Evolutionary conservation across 1,140 invertebrate genomes (phyloP), one percentile per base, ranked within the genome.

Genomic region (Panulirus ornatus): DNA sequence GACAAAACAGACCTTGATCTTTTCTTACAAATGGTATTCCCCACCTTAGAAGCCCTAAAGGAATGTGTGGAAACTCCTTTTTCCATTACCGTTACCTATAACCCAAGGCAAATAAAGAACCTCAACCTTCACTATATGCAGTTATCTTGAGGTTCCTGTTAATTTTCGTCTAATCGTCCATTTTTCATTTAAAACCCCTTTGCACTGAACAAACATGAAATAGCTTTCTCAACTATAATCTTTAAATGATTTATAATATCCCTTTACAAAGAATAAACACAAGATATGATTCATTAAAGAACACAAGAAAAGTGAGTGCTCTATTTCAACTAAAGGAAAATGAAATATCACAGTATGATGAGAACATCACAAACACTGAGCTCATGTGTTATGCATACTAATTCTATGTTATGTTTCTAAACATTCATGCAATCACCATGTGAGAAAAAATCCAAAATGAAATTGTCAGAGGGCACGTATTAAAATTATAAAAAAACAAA

Each of bases 341-440:
- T 36, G 70, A 88, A 76, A 34, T 87, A 76, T 78, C 71, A 87
- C 84, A 87, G 81, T 70, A 78, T 36, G 44, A 78, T 78, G 75
- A 85, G 66, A 83, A 75, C 66, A 71, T 47, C 63, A 85, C 83
- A 85, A 51, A 47, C 83, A 75, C 83, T 85, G 83, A 85, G 47
- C 83, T 75, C 58, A 47, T n/a, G 66, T 66, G 30, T 58, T 85
- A 54, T 73, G 47, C 83, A 75, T 42, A 73, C 83, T 54, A 85
- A 19, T 79, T 27, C 38, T 73, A 75, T 71, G 44, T 75, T 85
- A 30, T 66, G 6, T 6, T 66, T 11, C n/a, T 30, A 16, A n/a
- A 44, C 36, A 34, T 44, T 40, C 47, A 73, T 73, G 70, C 83
- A 85, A 38, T 71, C 34, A 42, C 30, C 22, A 36, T 42, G 42